Evolutionary conservation across 2,797 vertebrate species (phyloP).

Genomic region (Morus bassanus): DNA sequence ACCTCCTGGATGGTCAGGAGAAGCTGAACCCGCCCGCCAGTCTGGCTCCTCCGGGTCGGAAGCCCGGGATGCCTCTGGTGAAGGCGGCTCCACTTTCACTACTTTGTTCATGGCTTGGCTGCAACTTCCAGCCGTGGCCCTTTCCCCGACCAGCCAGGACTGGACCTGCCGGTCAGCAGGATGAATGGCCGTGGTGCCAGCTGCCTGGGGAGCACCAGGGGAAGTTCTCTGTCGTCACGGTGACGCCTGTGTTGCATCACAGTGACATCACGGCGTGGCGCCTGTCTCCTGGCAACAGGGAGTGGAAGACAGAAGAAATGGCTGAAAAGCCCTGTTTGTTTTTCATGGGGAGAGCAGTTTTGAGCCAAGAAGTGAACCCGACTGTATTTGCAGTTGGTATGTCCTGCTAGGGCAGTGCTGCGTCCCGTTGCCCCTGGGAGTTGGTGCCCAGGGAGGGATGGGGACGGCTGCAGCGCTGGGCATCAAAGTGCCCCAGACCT

Average conservation of each 20-base stretch:
- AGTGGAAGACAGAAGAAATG: background rate
- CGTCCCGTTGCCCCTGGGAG: background rate
- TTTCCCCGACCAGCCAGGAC: background rate
- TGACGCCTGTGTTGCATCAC: background rate
- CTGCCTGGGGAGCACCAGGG: too few species aligned
- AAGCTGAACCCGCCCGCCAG: background rate
- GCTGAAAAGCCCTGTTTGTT: background rate
- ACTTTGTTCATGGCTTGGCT: background rate
- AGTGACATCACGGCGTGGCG: background rate
- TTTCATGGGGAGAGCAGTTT: background rate
- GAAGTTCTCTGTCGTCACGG: too few species aligned
- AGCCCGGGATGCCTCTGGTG: background rate
- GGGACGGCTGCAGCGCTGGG: background rate
- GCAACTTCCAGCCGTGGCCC: too few species aligned
- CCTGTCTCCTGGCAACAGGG: background rate
- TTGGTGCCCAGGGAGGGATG: background rate
- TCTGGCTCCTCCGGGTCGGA: background rate
- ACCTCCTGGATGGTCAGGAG: background rate
- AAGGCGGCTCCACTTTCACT: background rate
- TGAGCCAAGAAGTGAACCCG: background rate
- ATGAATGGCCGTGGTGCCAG: too few species aligned
- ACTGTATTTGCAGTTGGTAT: background rate
- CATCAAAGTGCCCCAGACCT: background rate
- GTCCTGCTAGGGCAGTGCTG: background rate
- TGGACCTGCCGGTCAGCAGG: background rate